These are phyloP conservation scores for Pteromalus puparum DNA, from an alignment of 1,140 invertebrate species.

Conservation along the genomic window DNA sequence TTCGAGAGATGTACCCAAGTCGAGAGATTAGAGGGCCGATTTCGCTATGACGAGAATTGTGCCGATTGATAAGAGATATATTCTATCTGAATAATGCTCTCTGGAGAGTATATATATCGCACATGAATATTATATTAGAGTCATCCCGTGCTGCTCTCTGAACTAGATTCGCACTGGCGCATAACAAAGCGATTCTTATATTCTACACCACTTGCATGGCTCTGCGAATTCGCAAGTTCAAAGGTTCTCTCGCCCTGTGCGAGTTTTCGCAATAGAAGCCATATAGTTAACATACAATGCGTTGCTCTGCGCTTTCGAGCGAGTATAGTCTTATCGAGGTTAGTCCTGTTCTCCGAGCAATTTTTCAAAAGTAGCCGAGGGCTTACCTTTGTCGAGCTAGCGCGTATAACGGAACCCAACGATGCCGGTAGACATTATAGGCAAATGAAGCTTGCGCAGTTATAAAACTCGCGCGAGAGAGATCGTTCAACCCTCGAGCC, in stretches of 20 bases:
- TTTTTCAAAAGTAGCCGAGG: neutral
- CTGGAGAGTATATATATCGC: no score
- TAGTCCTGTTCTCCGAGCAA: neutral
- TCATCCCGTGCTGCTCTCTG: no score
- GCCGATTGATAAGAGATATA: neutral
- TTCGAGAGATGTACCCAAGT: slow-evolving; percentile 36
- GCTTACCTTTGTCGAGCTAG: no score
- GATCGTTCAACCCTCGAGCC: neutral
- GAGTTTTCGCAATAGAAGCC: no score
- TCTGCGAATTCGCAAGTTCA: neutral
- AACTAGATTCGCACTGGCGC: no score
- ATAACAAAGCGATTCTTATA: neutral
- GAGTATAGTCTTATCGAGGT: neutral
- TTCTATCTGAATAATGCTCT: neutral
- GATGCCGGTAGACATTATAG: neutral
- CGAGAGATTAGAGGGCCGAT: neutral
- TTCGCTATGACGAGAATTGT: slow-evolving; percentile 37
- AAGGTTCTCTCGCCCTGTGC: neutral
- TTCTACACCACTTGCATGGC: no score
- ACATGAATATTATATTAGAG: neutral
- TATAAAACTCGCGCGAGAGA: neutral
- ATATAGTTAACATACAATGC: slow-evolving; percentile 36
- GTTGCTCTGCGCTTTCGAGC: neutral
- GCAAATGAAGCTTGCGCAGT: slow-evolving; percentile 7
- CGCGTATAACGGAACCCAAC: neutral